Conservation (phyloP, 2,888 invertebrate genomes). For the Masnerella sp. region DNA sequence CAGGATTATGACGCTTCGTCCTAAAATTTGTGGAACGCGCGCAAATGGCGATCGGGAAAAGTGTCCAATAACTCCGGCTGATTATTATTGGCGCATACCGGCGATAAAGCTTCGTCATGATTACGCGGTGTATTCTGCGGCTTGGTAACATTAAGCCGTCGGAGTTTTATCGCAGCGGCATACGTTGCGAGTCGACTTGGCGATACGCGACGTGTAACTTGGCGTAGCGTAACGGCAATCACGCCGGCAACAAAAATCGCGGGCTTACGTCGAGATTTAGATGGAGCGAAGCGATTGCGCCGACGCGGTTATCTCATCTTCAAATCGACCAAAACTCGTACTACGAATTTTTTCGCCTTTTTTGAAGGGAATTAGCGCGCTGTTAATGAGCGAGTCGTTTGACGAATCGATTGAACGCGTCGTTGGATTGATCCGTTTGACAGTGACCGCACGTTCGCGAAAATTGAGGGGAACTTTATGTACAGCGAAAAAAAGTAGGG, state of each 20-base stretch:
- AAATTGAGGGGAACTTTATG: conserved; percentile 21
- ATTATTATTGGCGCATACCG: conserved; percentile 39
- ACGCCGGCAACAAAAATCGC: conserved; percentile 48
- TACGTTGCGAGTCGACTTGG: conserved; percentile 34
- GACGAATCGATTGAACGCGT: conserved; percentile 30
- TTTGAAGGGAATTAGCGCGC: conserved; percentile 2
- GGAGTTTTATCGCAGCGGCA: conserved; percentile 32
- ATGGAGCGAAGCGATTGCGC: conserved; percentile 58
- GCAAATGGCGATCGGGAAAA: conserved; percentile 33
- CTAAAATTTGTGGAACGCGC: conserved; percentile 22
- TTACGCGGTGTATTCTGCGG: conserved; percentile 36
- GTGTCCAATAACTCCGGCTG: conserved; percentile 18
- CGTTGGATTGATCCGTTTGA: conserved; percentile 10
- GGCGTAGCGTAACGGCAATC: conserved; percentile 48
- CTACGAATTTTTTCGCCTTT: conserved; percentile 38
- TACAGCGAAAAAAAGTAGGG: too few relatives aligned
- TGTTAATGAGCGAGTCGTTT: conserved; percentile 19
- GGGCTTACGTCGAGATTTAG: conserved; percentile 59
- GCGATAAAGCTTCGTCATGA: conserved; percentile 52
- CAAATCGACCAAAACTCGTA: conserved; percentile 59
- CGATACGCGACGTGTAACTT: conserved; percentile 35
- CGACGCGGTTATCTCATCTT: conserved; percentile 61
- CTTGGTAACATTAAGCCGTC: conserved; percentile 52
- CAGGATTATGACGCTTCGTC: too few relatives aligned
- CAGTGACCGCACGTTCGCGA: conserved; percentile 36